A percentile compares a stretch with the other conserved stretches of the same genome.
phyloP scores from a whole-genome alignment of 1,140 invertebrate genomes.

The Chironomus striatipennis region DNA sequence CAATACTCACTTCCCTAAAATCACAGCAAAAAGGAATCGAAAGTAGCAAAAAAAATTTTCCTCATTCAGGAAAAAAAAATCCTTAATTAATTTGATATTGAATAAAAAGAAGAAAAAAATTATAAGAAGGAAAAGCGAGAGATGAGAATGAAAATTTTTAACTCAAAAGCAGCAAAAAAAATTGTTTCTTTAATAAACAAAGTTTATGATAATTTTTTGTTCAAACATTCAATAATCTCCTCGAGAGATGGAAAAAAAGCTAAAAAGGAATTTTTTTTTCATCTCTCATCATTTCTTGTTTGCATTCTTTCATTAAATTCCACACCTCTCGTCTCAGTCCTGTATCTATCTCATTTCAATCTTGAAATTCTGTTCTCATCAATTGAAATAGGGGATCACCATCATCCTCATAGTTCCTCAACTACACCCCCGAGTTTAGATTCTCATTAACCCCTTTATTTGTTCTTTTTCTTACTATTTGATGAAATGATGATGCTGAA shows the following conservation, averaged over 20 bases:
- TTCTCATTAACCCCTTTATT: neutral
- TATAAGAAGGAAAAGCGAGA: no score
- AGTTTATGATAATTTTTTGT: constrained; percentile 19
- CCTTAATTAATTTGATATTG: constrained; percentile 22
- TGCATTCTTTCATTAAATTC: neutral
- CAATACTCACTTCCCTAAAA: no score
- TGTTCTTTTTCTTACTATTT: neutral
- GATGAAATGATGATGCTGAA: neutral
- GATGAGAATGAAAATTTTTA: neutral
- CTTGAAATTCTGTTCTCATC: neutral
- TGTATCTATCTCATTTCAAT: neutral
- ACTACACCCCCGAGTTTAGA: neutral
- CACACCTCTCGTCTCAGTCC: neutral
- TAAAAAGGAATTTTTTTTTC: neutral
- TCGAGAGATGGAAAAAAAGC: neutral
- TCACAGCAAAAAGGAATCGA: no score
- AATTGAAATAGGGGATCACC: neutral
- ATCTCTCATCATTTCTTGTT: neutral
- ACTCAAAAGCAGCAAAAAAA: no score
- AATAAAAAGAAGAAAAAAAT: constrained; percentile 14
- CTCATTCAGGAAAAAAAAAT: neutral
- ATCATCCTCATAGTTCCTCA: no score
- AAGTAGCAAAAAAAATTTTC: no score
- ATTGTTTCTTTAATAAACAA: constrained; percentile 16
- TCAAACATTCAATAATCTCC: constrained; percentile 9